Percentiles rank a stretch among this genome's conserved stretches.
Evolutionary conservation across 92 coral and sea anemone species (phyloP).

Genomic region (Ricordea florida): DNA sequence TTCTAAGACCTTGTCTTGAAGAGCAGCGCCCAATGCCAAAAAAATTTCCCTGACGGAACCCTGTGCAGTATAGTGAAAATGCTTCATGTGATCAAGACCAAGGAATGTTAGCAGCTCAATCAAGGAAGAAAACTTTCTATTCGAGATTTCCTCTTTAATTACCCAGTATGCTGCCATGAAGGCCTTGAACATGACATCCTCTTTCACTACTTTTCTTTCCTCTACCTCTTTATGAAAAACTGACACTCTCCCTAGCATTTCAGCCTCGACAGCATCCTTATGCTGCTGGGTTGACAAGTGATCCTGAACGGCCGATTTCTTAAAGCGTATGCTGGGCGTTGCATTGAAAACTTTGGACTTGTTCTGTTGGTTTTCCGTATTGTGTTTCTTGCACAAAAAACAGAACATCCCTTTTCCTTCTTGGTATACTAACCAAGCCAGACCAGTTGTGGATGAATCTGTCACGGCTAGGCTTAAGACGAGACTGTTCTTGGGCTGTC

Average conservation of each 20-base stretch:
- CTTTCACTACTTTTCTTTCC: conserved; percentile 14
- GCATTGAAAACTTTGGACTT: conserved; percentile 36
- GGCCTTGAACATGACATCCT: conserved; percentile 40
- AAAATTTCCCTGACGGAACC: conserved; percentile 48
- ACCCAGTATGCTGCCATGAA: conserved; percentile 43
- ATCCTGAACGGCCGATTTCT: conserved; percentile 26
- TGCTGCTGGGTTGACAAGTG: conserved; percentile 33
- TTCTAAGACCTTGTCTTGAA: conserved; percentile 13
- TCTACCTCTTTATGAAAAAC: conserved; percentile 31
- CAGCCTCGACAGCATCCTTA: conserved; percentile 43
- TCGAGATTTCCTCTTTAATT: conserved; percentile 33
- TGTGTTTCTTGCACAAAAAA: conserved; percentile 33
- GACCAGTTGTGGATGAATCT: conserved; percentile 44
- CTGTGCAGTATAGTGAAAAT: conserved; percentile 38
- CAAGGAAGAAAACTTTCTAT: conserved; percentile 28
- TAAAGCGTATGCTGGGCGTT: conserved; percentile 27
- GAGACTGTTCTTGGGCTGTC: conserved; percentile 31
- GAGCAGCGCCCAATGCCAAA: conserved; percentile 25
- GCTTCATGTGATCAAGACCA: conserved; percentile 52
- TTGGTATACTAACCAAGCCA: conserved; percentile 42
- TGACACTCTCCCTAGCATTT: conserved; percentile 28
- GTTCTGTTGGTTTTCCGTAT: conserved; percentile 31
- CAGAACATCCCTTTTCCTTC: conserved; percentile 43
- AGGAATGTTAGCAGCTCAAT: conserved; percentile 13
- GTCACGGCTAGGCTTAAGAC: conserved; percentile 27